Evolutionary conservation across 2,797 vertebrate genomes (phyloP), one percentile per base, ranked within the genome.

Genomic region (Sebastes vulpes): DNA sequence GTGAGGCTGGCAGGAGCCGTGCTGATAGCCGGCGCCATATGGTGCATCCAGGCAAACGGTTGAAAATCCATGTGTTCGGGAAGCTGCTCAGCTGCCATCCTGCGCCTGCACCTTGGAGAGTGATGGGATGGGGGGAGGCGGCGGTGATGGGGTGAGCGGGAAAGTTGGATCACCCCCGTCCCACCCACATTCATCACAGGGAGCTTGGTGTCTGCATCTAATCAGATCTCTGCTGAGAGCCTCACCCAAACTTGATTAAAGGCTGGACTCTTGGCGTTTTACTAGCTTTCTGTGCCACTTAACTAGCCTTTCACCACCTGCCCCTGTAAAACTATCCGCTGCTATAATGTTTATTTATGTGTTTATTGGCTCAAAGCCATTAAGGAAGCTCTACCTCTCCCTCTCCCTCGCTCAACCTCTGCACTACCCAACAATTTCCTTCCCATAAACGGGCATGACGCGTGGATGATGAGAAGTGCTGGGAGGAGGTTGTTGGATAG

Each of bases 261-360:
- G 93, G 92, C 88, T 69, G 91, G 93, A 92, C 88, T 89, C 85
- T 50, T 87, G 87, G 83, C 83, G 83, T 92, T 91, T 94, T 92
- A 94, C 92, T 88, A 90, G 90, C 91, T 93, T 83, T 93, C 82
- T 86, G 83, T 90, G 81, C 88, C 94, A 95, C 91, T 94, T 90
- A 91, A 90, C 83, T 87, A 90, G 81, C 85, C 88, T 87, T 89
- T 92, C 85, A 88, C 93, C 93, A 94, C 94, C 95, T 95, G 94
- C 90, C 77, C 78, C 88, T 86, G 92, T 90, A 95, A 93, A 93
- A 89, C 69, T 90, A 93, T 92, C 94, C 72, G 72, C 84, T 50
- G 77, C 90, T 77, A 73, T 94, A 94, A 94, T 93, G 92, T 93
- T 93, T 95, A 95, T 96, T 95, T 94, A 95, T 92, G 92, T 88